Evolutionary conservation across 1,140 invertebrate species (phyloP).

Genomic region (Heliconius hewitsoni): DNA sequence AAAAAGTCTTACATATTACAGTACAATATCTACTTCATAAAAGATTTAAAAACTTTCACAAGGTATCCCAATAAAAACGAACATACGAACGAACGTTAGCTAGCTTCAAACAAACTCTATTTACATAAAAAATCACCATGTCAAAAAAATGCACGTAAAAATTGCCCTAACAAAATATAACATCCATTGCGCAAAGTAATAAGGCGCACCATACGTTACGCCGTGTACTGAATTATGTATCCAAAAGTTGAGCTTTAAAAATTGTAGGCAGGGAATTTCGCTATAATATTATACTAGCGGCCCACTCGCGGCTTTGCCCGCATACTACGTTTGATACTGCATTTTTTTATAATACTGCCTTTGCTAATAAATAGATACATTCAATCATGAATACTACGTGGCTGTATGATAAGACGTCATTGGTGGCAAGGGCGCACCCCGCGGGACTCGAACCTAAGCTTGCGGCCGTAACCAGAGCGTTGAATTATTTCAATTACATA

Average conservation of each 20-base stretch:
- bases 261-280: conserved; percentile 22
- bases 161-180: conserved; percentile 30
- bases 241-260: conserved; percentile 27
- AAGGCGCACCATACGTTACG: conserved; percentile 24
- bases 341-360: too few species aligned
- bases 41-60: not conserved
- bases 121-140: conserved; percentile 14
- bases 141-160: conserved; percentile 19
- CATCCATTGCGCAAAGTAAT: conserved; percentile 27
- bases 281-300: conserved; percentile 28
- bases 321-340: too few species aligned
- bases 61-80: not conserved
- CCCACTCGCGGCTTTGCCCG: too few species aligned
- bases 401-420: too few species aligned
- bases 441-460: too few species aligned
- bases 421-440: too few species aligned
- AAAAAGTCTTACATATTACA: not conserved
- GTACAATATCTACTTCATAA: not conserved
- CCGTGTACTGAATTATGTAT: conserved; percentile 29
- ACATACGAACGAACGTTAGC: not conserved
- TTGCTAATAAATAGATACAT: too few species aligned
- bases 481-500: too few species aligned
- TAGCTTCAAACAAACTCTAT: conserved; percentile 2
- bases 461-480: too few species aligned
- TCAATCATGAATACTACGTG: too few species aligned